Conservation (phyloP, 2,888 invertebrate genomes). For the Andrena praecox region DNA sequence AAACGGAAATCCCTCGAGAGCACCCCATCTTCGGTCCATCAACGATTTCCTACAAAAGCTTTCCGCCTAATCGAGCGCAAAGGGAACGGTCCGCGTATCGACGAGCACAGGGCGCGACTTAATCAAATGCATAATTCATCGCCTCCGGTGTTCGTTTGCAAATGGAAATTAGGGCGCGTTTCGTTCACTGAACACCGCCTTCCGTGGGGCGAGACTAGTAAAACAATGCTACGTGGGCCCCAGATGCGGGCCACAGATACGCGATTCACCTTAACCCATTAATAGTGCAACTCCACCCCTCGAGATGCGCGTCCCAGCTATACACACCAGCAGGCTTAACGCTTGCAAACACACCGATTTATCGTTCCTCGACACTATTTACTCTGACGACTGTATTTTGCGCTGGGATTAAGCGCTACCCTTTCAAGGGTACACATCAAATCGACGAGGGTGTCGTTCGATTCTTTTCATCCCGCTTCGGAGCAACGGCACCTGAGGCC, state of each 20-base stretch:
- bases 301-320: background rate
- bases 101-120: background rate
- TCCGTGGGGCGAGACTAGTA: background rate
- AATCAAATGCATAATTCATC: conserved; percentile 32
- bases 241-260: conserved; percentile 61
- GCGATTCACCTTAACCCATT: conserved; percentile 58
- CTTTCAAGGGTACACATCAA: background rate
- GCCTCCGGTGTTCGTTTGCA: background rate
- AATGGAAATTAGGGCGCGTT: conserved; percentile 21
- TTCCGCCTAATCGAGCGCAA: background rate
- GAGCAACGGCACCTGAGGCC: background rate
- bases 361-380: conserved; percentile 23
- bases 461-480: background rate
- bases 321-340: background rate
- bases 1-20: background rate
- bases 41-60: background rate
- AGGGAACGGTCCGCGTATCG: conserved; percentile 6
- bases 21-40: background rate
- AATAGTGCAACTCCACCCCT: conserved; percentile 61
- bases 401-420: background rate
- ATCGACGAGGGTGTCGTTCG: background rate
- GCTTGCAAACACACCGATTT: conserved; percentile 37
- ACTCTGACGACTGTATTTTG: conserved; percentile 11
- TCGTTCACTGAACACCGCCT: background rate
- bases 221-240: conserved; percentile 18